These are phyloP conservation scores for Apamea epomidion DNA, from an alignment of 2,888 invertebrate species.

Conservation along the genomic window DNA sequence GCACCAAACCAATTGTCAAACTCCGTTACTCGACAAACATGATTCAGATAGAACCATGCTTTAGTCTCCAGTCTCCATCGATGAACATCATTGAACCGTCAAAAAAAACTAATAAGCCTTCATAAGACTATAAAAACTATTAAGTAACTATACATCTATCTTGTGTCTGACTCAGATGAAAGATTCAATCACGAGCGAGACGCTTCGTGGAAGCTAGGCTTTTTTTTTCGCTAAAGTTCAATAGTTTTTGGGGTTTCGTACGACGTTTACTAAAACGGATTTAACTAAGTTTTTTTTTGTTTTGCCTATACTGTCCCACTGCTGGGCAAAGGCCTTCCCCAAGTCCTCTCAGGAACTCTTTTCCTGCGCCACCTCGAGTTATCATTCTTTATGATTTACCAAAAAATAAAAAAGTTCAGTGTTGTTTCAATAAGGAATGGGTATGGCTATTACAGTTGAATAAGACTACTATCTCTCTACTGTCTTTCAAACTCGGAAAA, in stretches of 20 bases:
- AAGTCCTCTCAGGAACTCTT: no score
- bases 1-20: slow-evolving; percentile 29
- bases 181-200: slow-evolving; percentile 85
- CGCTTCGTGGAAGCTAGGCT: slow-evolving; percentile 83
- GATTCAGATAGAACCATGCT: slow-evolving; percentile 28
- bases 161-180: slow-evolving; percentile 80
- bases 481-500: neutral
- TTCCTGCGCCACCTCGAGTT: neutral
- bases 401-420: neutral
- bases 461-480: no score
- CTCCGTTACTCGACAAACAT: slow-evolving; percentile 49
- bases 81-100: slow-evolving; percentile 35
- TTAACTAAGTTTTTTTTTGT: neutral
- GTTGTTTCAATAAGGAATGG: neutral
- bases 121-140: slow-evolving; percentile 76
- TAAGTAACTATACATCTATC: slow-evolving; percentile 77
- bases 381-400: neutral
- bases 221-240: slow-evolving; percentile 77
- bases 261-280: slow-evolving; percentile 24
- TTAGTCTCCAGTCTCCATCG: slow-evolving; percentile 39
- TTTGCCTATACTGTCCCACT: no score
- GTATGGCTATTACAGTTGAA: neutral
- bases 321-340: no score
- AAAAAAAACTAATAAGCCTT: slow-evolving; percentile 76
- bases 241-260: slow-evolving; percentile 78